Percentiles rank a stretch among this genome's conserved stretches.
These are phyloP conservation scores for Lonchura striata DNA, from an alignment of 2,113 vertebrate species.

Conservation along the genomic window DNA sequence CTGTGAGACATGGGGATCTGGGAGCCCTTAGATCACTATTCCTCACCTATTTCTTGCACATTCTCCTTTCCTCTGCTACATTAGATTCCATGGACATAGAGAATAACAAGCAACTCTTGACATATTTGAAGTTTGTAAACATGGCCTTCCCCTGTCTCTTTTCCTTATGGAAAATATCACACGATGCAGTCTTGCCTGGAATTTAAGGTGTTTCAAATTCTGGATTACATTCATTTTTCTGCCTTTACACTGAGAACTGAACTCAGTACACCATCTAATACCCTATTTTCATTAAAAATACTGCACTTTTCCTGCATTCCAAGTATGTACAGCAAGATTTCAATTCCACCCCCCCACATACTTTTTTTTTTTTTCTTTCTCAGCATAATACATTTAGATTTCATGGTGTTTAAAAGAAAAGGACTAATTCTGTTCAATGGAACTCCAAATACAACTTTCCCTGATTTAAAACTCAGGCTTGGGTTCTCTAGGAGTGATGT, in stretches of 20 bases:
- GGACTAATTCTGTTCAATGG: neutral
- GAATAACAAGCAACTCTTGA: neutral
- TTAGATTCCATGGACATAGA: neutral
- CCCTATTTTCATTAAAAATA: neutral
- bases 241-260: neutral
- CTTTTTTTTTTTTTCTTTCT: accelerated
- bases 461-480: neutral
- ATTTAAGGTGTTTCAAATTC: neutral
- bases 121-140: neutral
- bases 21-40: neutral
- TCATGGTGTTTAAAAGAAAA: neutral
- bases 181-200: neutral
- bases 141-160: neutral
- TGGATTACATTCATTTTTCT: neutral
- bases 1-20: neutral
- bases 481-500: neutral
- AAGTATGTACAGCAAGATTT: neutral
- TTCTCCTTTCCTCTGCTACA: neutral
- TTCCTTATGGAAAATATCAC: neutral
- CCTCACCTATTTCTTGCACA: neutral
- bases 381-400: neutral
- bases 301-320: neutral
- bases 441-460: neutral
- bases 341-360: neutral
- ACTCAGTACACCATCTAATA: neutral